Conservation (phyloP, 92 coral and sea anemone genomes). For the Actinostola sp. region DNA sequence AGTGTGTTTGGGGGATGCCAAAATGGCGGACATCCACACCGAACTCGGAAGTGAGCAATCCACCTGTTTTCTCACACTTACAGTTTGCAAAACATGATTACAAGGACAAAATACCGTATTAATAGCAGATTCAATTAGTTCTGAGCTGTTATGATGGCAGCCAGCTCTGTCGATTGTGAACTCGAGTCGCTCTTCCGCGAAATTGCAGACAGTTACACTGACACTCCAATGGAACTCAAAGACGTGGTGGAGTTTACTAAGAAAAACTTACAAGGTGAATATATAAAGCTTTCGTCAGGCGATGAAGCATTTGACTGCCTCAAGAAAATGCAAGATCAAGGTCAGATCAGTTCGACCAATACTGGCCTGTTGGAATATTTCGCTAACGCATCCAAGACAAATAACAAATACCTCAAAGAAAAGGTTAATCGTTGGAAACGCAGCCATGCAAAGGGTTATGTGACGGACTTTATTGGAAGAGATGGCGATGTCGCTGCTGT, state of each 20-base stretch:
- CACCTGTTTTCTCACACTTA: too few species aligned
- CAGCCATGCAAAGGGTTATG: background rate
- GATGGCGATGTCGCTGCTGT: slow-evolving; percentile 23
- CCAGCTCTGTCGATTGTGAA: too few species aligned
- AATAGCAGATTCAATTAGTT: too few species aligned
- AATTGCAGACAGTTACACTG: background rate
- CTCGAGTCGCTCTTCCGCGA: background rate
- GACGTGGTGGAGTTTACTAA: background rate
- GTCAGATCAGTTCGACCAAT: background rate
- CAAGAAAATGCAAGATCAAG: background rate
- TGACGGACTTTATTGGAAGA: slow-evolving; percentile 24
- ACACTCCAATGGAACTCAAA: background rate
- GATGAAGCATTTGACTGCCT: background rate
- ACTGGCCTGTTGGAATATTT: background rate
- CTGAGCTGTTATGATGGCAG: too few species aligned
- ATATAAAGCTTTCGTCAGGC: background rate
- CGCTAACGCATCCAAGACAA: background rate
- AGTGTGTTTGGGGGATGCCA: too few species aligned
- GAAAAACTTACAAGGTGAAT: slow-evolving; percentile 8
- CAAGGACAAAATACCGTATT: too few species aligned
- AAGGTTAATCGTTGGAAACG: background rate
- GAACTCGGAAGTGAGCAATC: too few species aligned
- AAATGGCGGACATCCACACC: too few species aligned
- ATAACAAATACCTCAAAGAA: background rate
- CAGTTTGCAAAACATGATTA: too few species aligned